Evolutionary conservation across 30 jellyfish, hydroid and myxozoan genomes (phyloP), one percentile per base, ranked within the genome.

Genomic region (Mastigias papua): DNA sequence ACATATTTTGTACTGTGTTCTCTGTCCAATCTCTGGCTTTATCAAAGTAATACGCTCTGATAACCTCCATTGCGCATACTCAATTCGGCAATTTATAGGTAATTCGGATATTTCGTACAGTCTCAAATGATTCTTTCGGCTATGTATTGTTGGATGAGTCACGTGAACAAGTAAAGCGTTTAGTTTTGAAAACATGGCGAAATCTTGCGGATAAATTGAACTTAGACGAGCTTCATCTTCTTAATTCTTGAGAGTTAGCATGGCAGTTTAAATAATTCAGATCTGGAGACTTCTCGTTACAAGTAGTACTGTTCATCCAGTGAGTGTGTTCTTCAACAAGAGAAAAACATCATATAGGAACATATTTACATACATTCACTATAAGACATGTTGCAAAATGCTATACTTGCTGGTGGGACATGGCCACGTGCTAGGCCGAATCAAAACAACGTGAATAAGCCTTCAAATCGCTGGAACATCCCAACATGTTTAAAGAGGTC

Each of bases 351-450:
- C 4, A 5, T 25, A 57, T 23, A 57, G 25, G 25, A 19, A 57
- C 3, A 23, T 57, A 7, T 8, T 19, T 0, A 17, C 27, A 19
- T 57, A 57, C 30, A 57, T 25, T 17, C 42, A 8, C 19, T 25
- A 3, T 63, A 0, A 63, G 0, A 63, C 25, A 80, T 80, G 90
- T 33, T 80, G 2, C 80, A 80, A 35, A 80, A 80, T 62, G 90
- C 90, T 31, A 80, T 80, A 27, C 81, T 80, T 21, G 74, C 90
- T 17, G 90, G 90, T 32, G 90, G 90, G 9, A 80, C 90, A 33
- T 80, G 90, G 90, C 90, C 90, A 22, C 69, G 80, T 20, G 19
- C 80, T 20, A 65, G 82, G 34, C 34, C 82, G 31, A 61, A 73
- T 27, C 79, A 37, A 29, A 28, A 51, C 31, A 22, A 34, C 63